phyloP scores from a whole-genome alignment of 1,140 invertebrate genomes.

The Trichonephila clavata region DNA sequence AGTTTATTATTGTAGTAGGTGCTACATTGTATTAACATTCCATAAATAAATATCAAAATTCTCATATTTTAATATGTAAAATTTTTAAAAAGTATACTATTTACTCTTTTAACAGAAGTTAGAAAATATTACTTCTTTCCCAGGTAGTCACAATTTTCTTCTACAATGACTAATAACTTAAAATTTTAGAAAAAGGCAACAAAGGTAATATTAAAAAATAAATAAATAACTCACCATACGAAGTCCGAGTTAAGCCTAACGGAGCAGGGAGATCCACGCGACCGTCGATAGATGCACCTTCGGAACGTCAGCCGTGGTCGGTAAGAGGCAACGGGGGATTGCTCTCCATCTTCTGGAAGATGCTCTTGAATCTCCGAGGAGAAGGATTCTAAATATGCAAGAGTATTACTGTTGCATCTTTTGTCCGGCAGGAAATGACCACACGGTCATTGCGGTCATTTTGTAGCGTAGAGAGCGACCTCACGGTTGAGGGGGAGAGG shows the following conservation, averaged over 20 bases:
- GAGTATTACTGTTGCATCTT: conserved; percentile 56
- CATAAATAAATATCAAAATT: too few species aligned
- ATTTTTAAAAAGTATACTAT: too few species aligned
- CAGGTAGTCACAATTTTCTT: too few species aligned
- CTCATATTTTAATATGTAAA: too few species aligned
- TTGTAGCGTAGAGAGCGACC: conserved; percentile 50
- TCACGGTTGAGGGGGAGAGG: conserved; percentile 7
- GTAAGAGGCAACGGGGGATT: conserved; percentile 10
- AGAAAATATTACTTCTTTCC: too few species aligned
- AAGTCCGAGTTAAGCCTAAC: conserved; percentile 28
- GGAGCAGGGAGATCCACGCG: conserved; percentile 18
- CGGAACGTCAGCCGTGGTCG: background rate
- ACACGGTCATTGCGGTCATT: conserved; percentile 76
- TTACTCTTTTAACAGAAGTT: too few species aligned
- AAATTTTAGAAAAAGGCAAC: too few species aligned
- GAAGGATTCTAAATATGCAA: conserved; percentile 62
- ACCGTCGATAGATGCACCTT: background rate
- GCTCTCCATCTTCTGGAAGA: conserved; percentile 5
- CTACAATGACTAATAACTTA: too few species aligned
- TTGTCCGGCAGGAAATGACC: conserved; percentile 73
- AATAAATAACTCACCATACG: background rate
- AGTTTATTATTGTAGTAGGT: too few species aligned
- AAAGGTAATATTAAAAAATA: background rate
- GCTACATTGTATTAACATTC: too few species aligned
- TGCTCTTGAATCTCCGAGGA: conserved; percentile 13